These are phyloP conservation scores for Lycodopsis pacificus DNA, from an alignment of 2,797 vertebrate genomes.

Conservation along the genomic window DNA sequence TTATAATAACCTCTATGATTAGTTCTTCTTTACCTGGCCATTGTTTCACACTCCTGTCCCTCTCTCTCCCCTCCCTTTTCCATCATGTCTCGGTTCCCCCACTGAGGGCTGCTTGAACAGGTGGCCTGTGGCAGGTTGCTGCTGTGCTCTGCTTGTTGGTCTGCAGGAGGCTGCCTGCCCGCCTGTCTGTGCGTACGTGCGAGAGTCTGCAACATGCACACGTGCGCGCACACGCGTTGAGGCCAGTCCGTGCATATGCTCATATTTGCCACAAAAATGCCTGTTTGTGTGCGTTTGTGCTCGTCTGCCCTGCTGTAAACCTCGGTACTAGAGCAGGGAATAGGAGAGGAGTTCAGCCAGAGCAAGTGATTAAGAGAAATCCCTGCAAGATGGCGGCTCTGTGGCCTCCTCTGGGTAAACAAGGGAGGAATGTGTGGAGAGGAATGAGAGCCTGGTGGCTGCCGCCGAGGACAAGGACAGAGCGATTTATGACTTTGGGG, in stretches of 20 bases:
- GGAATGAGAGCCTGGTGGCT: constrained; percentile 69
- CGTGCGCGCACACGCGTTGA: neutral
- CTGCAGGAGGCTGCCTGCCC: constrained; percentile 71
- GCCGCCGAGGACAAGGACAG: constrained; percentile 78
- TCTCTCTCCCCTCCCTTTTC: constrained; percentile 47
- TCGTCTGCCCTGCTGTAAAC: constrained; percentile 72
- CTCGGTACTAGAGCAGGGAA: constrained; percentile 76
- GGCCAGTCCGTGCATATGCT: constrained; percentile 46
- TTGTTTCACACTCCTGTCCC: constrained; percentile 55
- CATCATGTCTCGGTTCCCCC: constrained; percentile 62
- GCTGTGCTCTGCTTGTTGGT: constrained; percentile 76
- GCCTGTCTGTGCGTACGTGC: constrained; percentile 39
- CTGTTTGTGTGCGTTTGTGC: constrained; percentile 42
- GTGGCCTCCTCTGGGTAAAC: constrained; percentile 77
- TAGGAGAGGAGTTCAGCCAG: constrained; percentile 72
- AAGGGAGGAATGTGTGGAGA: constrained; percentile 64
- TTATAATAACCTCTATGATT: constrained; percentile 65
- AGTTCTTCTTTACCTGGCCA: constrained; percentile 39
- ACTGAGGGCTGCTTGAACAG: constrained; percentile 70
- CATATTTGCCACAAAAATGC: constrained; percentile 38
- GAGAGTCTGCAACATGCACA: constrained; percentile 19
- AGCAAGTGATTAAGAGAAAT: constrained; percentile 81
- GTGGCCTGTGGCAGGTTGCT: constrained; percentile 78
- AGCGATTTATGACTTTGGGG: constrained; percentile 77
- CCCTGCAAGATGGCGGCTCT: constrained; percentile 77